A percentile compares a stretch with the other conserved stretches of the same genome.
These are phyloP conservation scores for Lepeophtheirus salmonis DNA, from an alignment of 1,140 invertebrate species.

Conservation along the genomic window DNA sequence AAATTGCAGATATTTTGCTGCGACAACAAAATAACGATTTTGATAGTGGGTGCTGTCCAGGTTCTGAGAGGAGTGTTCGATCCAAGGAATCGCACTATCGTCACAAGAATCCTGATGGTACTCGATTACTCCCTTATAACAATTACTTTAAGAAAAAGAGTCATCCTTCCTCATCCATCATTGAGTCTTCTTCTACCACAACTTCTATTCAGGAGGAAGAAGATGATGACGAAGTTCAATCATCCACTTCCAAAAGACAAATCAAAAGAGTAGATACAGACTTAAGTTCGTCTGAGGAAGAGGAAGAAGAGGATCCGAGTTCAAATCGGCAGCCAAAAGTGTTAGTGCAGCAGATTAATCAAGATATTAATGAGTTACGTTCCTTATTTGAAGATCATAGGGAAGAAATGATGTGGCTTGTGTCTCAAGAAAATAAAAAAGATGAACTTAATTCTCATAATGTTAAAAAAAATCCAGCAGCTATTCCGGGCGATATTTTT, in stretches of 20 bases:
- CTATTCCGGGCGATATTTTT: too few species aligned
- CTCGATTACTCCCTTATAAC: neutral
- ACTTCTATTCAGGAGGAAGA: neutral
- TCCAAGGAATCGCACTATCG: neutral
- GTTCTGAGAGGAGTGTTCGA: conserved; percentile 1
- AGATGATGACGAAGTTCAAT: neutral
- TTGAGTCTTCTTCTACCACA: neutral
- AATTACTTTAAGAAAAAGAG: neutral
- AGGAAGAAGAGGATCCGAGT: neutral
- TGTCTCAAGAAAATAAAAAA: conserved; percentile 1
- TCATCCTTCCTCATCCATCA: neutral
- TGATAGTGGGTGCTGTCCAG: conserved; percentile 14
- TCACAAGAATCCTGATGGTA: neutral
- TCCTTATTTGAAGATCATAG: conserved; percentile 15
- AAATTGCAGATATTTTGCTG: neutral
- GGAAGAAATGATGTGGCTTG: conserved; percentile 15
- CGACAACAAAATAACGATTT: conserved; percentile 7
- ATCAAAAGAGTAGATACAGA: neutral
- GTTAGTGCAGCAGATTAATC: conserved; percentile 8
- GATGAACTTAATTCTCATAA: neutral
- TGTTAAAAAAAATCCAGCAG: too few species aligned
- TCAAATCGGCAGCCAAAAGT: neutral
- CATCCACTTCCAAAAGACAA: neutral
- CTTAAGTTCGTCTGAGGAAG: neutral
- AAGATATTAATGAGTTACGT: conserved; percentile 8